These are phyloP conservation scores for Coregonus ussuriensis DNA, from an alignment of 2,797 vertebrate species.

Conservation along the genomic window DNA sequence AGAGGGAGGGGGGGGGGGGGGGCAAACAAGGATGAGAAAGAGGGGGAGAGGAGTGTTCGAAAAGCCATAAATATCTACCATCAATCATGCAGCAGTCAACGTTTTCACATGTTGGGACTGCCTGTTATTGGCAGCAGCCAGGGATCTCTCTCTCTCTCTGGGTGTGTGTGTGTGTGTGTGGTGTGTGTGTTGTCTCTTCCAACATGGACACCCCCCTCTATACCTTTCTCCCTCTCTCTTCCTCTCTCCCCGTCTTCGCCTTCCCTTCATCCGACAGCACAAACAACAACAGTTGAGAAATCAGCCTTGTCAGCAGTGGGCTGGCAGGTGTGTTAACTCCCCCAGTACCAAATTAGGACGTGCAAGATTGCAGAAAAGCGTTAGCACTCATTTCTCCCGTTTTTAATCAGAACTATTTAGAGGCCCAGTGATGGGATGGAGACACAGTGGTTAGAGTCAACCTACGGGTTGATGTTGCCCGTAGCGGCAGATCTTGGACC, in stretches of 20 bases:
- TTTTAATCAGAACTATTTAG: slow-evolving; percentile 73
- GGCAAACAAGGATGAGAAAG: slow-evolving; percentile 17
- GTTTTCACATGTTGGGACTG: slow-evolving; percentile 84
- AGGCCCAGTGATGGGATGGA: slow-evolving; percentile 40
- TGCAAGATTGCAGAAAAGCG: slow-evolving; percentile 81
- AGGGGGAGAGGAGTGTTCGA: slow-evolving; percentile 66
- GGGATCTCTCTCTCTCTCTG: slow-evolving; percentile 36
- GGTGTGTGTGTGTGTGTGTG: neutral
- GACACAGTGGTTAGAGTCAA: neutral
- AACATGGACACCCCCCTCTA: slow-evolving; percentile 62
- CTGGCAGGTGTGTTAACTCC: slow-evolving; percentile 93
- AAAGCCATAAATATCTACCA: slow-evolving; percentile 86
- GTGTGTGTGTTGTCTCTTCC: slow-evolving; percentile 40
- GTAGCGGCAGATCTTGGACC: neutral
- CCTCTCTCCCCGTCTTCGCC: slow-evolving; percentile 60
- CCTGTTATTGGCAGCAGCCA: slow-evolving; percentile 84
- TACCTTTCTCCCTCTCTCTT: slow-evolving; percentile 52
- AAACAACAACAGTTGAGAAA: slow-evolving; percentile 80
- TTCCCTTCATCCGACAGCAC: slow-evolving; percentile 77
- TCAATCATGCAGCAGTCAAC: slow-evolving; percentile 85
- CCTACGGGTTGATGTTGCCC: neutral
- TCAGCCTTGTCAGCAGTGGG: slow-evolving; percentile 86
- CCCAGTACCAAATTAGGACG: slow-evolving; percentile 86
- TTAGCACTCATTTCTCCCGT: slow-evolving; percentile 62
- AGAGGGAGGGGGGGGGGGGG: slow-evolving; percentile 32